Evolutionary conservation across 2,888 invertebrate genomes (phyloP).

Genomic region (Lacanobia oleracea): DNA sequence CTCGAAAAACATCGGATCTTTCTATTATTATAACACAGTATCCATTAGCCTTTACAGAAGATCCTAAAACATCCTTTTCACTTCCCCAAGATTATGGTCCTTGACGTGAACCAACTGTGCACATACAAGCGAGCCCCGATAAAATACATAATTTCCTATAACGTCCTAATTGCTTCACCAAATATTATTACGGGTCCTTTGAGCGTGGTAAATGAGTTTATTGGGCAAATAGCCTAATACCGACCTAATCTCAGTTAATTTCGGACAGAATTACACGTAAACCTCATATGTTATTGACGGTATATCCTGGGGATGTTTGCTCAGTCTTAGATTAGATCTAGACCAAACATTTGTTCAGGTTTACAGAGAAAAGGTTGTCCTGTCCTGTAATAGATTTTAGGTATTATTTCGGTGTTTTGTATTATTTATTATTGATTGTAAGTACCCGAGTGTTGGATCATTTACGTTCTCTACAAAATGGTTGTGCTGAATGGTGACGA

Average conservation of each 20-base stretch:
- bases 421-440: too few relatives aligned
- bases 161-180: constrained; percentile 45
- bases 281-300: constrained; percentile 48
- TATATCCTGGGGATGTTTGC: constrained; percentile 42
- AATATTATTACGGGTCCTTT: constrained; percentile 39
- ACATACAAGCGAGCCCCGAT: constrained; percentile 22
- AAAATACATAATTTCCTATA: constrained; percentile 45
- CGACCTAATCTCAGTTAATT: constrained; percentile 57
- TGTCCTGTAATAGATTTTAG: background rate
- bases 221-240: constrained; percentile 51
- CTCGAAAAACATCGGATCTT: constrained; percentile 17
- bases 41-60: constrained; percentile 20
- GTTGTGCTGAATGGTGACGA: too few relatives aligned
- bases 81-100: constrained; percentile 22
- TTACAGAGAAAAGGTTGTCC: constrained; percentile 38
- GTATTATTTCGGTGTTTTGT: background rate
- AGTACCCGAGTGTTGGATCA: too few relatives aligned
- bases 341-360: constrained; percentile 50
- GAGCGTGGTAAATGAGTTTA: constrained; percentile 49
- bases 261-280: constrained; percentile 52
- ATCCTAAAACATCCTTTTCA: constrained; percentile 46
- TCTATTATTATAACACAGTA: constrained; percentile 21
- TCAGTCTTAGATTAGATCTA: constrained; percentile 54
- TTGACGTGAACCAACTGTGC: constrained; percentile 29
- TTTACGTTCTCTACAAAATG: too few relatives aligned